Conservation (phyloP, 2,113 vertebrate species). For the Mystacornis crossleyi region DNA sequence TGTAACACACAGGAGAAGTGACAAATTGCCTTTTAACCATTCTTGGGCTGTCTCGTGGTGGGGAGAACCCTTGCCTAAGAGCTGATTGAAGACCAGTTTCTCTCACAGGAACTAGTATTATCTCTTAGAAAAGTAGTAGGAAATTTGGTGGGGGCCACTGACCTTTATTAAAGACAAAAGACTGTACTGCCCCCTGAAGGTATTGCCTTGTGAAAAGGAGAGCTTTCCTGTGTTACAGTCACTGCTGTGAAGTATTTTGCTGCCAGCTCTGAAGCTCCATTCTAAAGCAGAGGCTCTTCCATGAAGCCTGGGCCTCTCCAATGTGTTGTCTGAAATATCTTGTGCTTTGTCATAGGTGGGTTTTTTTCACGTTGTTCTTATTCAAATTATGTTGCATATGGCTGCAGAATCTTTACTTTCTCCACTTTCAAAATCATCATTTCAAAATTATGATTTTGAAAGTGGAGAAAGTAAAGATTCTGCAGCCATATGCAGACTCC, state of each 20-base stretch:
- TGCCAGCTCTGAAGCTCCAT: background rate
- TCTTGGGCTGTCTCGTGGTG: background rate
- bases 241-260: background rate
- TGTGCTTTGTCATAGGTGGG: background rate
- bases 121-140: background rate
- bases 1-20: background rate
- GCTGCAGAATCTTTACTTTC: background rate
- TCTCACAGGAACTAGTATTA: background rate
- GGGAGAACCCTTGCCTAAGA: background rate
- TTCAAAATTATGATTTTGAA: too few species aligned
- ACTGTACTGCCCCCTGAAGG: background rate
- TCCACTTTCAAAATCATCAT: background rate
- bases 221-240: background rate
- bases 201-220: background rate
- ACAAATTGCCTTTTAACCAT: background rate
- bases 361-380: background rate
- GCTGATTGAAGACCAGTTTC: background rate
- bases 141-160: background rate
- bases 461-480: too few species aligned
- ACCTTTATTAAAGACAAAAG: background rate
- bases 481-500: too few species aligned
- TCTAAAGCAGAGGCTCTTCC: background rate
- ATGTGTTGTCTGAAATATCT: rapidly evolving
- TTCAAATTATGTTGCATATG: background rate
- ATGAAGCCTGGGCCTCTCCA: rapidly evolving